These are phyloP conservation scores for Drosophila anceps DNA, from an alignment of 2,888 invertebrate species.

Conservation along the genomic window DNA sequence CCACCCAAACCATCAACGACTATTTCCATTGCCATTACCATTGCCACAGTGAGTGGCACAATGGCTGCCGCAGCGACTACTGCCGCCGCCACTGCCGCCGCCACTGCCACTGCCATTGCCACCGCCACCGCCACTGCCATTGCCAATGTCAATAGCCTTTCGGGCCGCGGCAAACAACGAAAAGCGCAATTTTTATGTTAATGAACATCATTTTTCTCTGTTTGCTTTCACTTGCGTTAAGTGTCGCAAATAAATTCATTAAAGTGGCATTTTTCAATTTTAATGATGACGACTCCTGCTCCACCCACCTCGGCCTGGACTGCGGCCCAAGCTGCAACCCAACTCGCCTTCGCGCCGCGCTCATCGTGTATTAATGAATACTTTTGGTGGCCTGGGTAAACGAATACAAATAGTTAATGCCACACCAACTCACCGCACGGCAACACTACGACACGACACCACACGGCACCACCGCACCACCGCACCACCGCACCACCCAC, in stretches of 20 bases:
- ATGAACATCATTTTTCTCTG: slow-evolving; percentile 80
- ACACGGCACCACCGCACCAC: not conserved
- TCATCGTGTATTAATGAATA: slow-evolving; percentile 33
- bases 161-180: slow-evolving; percentile 36
- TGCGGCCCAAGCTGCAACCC: not conserved
- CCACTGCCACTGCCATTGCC: slow-evolving; percentile 6
- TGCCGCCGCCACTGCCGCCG: not conserved
- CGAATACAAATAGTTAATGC: slow-evolving; percentile 38
- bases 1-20: slow-evolving; percentile 29
- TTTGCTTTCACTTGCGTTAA: slow-evolving; percentile 79
- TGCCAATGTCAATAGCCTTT: slow-evolving; percentile 48
- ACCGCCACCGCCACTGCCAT: not conserved
- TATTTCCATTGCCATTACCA: slow-evolving; percentile 17
- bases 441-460: not conserved
- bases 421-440: not conserved
- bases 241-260: slow-evolving; percentile 81
- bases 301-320: not conserved
- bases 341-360: not conserved
- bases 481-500: slow-evolving; percentile 1
- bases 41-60: slow-evolving; percentile 14
- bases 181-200: slow-evolving; percentile 76
- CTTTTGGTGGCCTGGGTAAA: slow-evolving; percentile 17
- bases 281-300: slow-evolving; percentile 61
- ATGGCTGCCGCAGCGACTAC: not conserved
- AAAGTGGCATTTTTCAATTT: slow-evolving; percentile 82